These are phyloP conservation scores for Drosophila oshimai DNA, from an alignment of 1,140 invertebrate genomes.

Conservation along the genomic window DNA sequence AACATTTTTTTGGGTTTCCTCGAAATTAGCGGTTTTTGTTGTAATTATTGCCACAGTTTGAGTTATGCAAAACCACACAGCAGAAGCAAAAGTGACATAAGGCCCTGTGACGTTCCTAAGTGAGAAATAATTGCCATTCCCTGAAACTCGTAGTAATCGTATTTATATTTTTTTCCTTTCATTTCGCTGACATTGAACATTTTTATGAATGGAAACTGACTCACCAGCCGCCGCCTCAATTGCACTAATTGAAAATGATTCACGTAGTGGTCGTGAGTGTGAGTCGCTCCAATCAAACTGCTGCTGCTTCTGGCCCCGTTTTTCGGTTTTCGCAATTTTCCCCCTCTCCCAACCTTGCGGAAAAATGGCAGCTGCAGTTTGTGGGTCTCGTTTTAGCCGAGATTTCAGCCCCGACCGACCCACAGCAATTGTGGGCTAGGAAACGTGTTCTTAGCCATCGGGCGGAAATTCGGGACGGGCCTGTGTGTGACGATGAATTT, in stretches of 20 bases:
- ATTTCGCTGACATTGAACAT: constrained; percentile 65
- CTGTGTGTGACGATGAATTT: constrained; percentile 26
- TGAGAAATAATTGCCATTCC: constrained; percentile 44
- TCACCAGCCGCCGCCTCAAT: constrained; percentile 41
- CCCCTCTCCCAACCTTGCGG: constrained; percentile 6
- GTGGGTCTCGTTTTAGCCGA: constrained; percentile 34
- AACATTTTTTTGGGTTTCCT: constrained; percentile 27
- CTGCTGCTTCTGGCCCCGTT: constrained; percentile 1
- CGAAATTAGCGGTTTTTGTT: constrained; percentile 37
- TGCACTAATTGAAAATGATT: constrained; percentile 77
- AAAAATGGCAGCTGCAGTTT: constrained; percentile 12
- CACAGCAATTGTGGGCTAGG: constrained; percentile 29
- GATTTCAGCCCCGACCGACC: constrained; percentile 29
- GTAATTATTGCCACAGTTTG: constrained; percentile 38
- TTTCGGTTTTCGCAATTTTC: constrained; percentile 15
- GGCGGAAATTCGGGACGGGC: not conserved
- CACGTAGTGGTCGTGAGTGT: constrained; percentile 22
- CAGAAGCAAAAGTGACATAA: constrained; percentile 38
- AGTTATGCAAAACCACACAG: constrained; percentile 23
- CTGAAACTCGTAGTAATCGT: constrained; percentile 3
- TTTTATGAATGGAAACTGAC: constrained; percentile 64
- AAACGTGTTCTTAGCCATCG: constrained; percentile 27
- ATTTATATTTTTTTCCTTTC: constrained; percentile 19
- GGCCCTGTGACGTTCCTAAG: constrained; percentile 28
- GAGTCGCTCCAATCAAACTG: constrained; percentile 30